Evolutionary conservation across 2,888 invertebrate genomes (phyloP), one percentile per base, ranked within the genome.

Genomic region (Cyaniris semiargus): DNA sequence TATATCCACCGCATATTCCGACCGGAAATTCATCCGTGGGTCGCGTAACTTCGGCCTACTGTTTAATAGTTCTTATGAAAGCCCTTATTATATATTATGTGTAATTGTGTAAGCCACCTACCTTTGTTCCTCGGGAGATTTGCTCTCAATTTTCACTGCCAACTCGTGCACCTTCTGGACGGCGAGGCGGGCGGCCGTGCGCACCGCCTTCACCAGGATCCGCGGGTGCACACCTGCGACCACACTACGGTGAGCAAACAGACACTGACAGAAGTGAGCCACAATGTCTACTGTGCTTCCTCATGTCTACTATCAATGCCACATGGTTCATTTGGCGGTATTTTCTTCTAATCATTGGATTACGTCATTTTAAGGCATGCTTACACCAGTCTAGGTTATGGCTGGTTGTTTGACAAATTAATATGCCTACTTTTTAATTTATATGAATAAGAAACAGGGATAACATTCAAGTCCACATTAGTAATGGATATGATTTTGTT

Each of bases 121-220:
- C 89, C 96, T 92, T 84, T 96, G 95, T 82, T 96, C 95, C 70
- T 91, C 93, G 0, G 94, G 92, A 23, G 95, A 94, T 8, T 94
- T 92, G 84, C 95, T 96, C 77, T 97, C 96, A 79, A 97, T 96
- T 87, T 95, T 96, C 0, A 99, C 96, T 0, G 99, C 96, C 72
- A 99, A 93, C 83, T 97, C 96, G 80, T 96, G 95, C 76, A 99
- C 97, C 86, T 97, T 96, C 0, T 97, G 96, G 38, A 98, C 95
- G 48, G 97, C 97, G 76, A 99, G 90, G 80, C 96, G 94, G n/a
- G 97, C 94, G 0, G 98, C 98, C 80, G 96, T 96, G 71, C 99
- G 96, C 78, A 98, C 96, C 0, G 99, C 97, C 82, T 97, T 96
- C 78, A 99, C 97, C 76, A 99, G 97, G 77, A 99, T 95, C 78